Evolutionary conservation across 2,113 vertebrate species (phyloP).

Genomic region (Mohoua ochrocephala): DNA sequence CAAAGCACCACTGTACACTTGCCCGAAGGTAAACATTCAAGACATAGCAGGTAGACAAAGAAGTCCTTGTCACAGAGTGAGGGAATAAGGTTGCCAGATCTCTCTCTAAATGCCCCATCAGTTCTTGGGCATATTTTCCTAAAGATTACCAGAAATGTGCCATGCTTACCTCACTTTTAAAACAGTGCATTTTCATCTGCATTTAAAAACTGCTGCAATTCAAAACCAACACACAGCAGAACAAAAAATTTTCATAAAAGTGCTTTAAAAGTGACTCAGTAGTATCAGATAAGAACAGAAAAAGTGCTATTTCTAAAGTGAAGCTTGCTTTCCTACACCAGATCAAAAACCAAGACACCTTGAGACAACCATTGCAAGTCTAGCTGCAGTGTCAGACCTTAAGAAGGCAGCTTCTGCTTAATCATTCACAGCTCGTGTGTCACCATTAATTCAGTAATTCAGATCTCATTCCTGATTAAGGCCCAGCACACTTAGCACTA

Average conservation of each 20-base stretch:
- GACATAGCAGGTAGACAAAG: neutral
- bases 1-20: neutral
- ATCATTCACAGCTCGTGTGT: neutral
- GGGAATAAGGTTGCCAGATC: neutral
- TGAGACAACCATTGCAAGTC: neutral
- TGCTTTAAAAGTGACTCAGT: neutral
- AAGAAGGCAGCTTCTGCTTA: neutral
- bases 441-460: conserved; percentile 29
- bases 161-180: neutral
- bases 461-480: neutral
- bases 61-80: neutral
- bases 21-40: neutral
- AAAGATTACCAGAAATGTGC: neutral
- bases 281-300: neutral
- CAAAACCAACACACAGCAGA: neutral
- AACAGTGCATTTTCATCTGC: neutral
- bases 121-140: neutral
- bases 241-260: neutral
- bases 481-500: neutral
- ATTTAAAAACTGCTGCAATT: neutral
- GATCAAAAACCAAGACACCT: neutral
- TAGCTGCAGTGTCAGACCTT: neutral
- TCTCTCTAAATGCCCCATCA: neutral
- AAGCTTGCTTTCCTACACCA: neutral
- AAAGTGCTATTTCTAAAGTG: neutral